Conservation (phyloP, 2,888 invertebrate species). For the Tiliacea citrago region DNA sequence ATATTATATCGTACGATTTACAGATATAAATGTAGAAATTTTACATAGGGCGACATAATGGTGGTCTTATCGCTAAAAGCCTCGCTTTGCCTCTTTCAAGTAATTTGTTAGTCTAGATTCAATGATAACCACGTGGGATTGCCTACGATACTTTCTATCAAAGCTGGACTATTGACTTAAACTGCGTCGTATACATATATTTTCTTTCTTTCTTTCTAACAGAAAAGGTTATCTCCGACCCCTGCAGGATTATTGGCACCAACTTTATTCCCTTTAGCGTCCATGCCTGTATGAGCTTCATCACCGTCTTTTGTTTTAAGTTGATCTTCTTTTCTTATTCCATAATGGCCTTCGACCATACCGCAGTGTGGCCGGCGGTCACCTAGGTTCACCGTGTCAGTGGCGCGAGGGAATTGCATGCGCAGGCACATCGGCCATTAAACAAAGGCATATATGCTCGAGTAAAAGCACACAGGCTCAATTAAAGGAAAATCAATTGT, state of each 20-base stretch:
- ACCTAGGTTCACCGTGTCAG: constrained; percentile 74
- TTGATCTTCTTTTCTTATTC: constrained; percentile 42
- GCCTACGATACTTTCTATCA: too few relatives aligned
- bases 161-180: not conserved
- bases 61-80: not conserved
- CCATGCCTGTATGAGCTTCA: not conserved
- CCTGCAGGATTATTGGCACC: not conserved
- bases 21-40: not conserved
- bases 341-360: constrained; percentile 8
- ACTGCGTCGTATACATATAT: not conserved
- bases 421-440: constrained; percentile 52
- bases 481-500: constrained; percentile 19
- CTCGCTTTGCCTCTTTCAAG: not conserved
- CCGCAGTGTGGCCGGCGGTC: constrained; percentile 44
- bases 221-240: not conserved
- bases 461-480: not conserved
- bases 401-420: constrained; percentile 70
- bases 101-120: not conserved
- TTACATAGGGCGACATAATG: too few relatives aligned
- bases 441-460: constrained; percentile 41
- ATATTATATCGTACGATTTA: not conserved
- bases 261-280: not conserved
- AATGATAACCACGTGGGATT: not conserved
- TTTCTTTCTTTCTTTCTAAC: not conserved
- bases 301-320: not conserved